Evolutionary conservation across 2,113 vertebrate species (phyloP), one percentile per base, ranked within the genome.

Genomic region (Tetrax tetrax): DNA sequence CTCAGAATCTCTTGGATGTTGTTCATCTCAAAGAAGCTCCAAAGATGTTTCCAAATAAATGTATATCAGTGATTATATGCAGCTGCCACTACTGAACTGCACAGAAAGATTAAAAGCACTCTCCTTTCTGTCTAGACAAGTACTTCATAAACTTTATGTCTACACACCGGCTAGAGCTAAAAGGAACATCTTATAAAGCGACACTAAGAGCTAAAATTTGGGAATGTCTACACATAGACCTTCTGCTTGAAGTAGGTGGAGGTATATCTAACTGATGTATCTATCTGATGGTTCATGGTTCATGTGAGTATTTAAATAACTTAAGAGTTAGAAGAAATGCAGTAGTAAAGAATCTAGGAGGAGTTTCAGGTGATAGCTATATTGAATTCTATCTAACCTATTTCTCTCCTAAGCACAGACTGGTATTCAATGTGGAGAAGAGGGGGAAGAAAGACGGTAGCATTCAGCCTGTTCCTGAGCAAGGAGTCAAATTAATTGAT

Each of bases 1-100:
- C 7, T 77, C 8, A 23, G 11, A 71, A 69, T 83, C 35, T 83
- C 17, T 81, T 48, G 14, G 47, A 86, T 83, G 37, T 31, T 60
- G 38, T 35, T 81, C 7, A 77, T 57, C 50, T 74, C 22, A 56
- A 77, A 80, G 71, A 59, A 87, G 35, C 23, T 84, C 54, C 65
- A 50, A 77, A 81, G 37, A 84, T 53, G 33, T 80, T 95, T 80
- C 84, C 53, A 69, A 96, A 87, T 48, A 83, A 91, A 91, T 20
- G 9, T 0, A 0, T 28, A 64, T 24, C 57, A 83, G 20, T 51
- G 48, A 91, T 47, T 70, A 83, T 11, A 14, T 64, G 64, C 77
- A 85, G 75, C 79, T 94, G 89, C 47, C 91, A 59, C 60, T 93
- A 47, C 35, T 61, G 37, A 83, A 87, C 23, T 53, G 27, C 60